Base-by-base conservation (phyloP, 2,888 invertebrate species). In the Glaucopsyche alexis region DNA sequence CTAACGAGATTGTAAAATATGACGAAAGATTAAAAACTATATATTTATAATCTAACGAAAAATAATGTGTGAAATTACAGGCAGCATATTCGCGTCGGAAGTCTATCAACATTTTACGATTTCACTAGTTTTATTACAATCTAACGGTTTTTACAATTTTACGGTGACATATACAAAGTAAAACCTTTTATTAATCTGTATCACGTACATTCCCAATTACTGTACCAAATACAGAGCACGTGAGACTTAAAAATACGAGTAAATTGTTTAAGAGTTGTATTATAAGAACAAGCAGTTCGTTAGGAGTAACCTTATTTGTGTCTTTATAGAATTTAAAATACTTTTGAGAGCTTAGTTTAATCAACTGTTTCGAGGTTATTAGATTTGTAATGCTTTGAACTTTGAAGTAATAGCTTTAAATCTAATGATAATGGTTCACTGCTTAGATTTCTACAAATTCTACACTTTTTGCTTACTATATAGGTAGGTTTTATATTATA, bases 201-300 rank as follows among this genome's bases (percentile, higher is more conserved):
- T 60, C 60, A 60, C 60, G 60, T 60, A 60, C 60, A 13, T 29
- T 60, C 29, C 60, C 29, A 60, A 60, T 60, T 60, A 38, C 60
- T 29, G 29, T 7, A 4, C 38, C 60, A 19, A 38, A 60, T 60
- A 29, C 29, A 60, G 60, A 29, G 38, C 29, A 60, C 60, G 60
- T 60, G 29, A 60, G 60, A 38, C 60, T 55, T 16, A 42, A 60
- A 60, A 60, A 60, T 60, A 60, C 13, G 29, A 60, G 29, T 7
- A 60, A 60, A 60, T 60, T 60, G 13, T 60, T 60, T 38, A 60
- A 38, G 60, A 60, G 29, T 60, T 60, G 29, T 60, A 60, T 29
- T 60, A 29, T 13, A 13, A 60, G 60, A 60, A 60, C 60, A 38
- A 60, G 29, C 29, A 6, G 29, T 38, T 60, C 60, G 60, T 60